Evolutionary conservation across 2,888 invertebrate genomes (phyloP), one percentile per base, ranked within the genome.

Genomic region (Epinotia bilunana): DNA sequence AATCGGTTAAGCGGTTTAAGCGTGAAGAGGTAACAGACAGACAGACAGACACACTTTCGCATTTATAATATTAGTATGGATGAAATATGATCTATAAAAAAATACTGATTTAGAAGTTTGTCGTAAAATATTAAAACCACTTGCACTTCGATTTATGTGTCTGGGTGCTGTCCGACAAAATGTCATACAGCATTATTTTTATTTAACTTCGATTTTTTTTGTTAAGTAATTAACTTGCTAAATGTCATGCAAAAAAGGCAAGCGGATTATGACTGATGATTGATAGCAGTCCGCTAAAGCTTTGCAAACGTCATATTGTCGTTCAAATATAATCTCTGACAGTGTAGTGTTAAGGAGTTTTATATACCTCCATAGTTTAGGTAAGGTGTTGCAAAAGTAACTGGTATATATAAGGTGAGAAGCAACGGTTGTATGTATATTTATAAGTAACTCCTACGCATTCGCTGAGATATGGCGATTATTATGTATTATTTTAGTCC

Each of bases 191-290:
- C n/a, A n/a, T n/a, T n/a, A n/a, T 20, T 20, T 20, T 20, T 57
- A 60, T 65, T 74, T 39, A 61, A 16, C 33, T 65, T 58, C 33
- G 11, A 6, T n/a, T 55, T 61, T 61, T 72, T 76, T 72, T 68
- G 46, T 72, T 2, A n/a, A 13, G 2, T 62, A 58, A 63, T 62
- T 72, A 76, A 62, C 65, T 28, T 62, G 62, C 55, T 62, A 73
- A 73, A 68, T 64, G 62, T 20, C 62, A 16, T 3, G 28, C 64
- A 53, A 64, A 64, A 43, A 53, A 53, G 33, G 58, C 39, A 63
- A 5, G 63, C 63, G 69, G 73, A 73, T 76, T 69, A 69, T 55
- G 18, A 16, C 16, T 13, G 12, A 71, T 63, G 63, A 63, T 70
- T 11, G 57, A 58, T 70, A 13, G 18, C n/a, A 60, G 16, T 18